phyloP scores from a whole-genome alignment of 2,113 vertebrate genomes.

The Vicugna pacos region DNA sequence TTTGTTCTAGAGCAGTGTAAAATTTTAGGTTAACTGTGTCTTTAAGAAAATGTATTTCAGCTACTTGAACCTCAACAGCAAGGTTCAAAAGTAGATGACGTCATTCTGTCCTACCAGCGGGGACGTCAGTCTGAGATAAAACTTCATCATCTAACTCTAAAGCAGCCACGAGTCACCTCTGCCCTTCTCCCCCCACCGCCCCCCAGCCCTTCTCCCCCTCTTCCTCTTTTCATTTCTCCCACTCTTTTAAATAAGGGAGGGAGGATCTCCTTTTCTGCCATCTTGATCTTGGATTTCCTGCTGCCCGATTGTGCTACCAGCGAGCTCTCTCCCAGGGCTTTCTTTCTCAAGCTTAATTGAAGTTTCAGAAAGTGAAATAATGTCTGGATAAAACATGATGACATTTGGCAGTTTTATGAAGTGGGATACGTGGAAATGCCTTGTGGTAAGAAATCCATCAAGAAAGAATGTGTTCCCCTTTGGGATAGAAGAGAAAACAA shows the following conservation, averaged over 20 bases:
- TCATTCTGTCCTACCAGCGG: not conserved
- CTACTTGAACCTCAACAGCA: not conserved
- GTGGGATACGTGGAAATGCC: constrained; percentile 42
- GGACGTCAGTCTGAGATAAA: not conserved
- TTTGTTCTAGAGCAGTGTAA: not conserved
- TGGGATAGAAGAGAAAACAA: constrained; percentile 47
- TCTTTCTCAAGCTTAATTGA: constrained; percentile 54
- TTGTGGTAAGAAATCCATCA: constrained; percentile 68
- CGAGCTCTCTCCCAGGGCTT: not conserved
- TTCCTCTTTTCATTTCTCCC: not conserved
- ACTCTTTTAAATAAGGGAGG: not conserved
- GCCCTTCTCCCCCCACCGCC: too few relatives aligned
- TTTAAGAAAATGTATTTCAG: not conserved
- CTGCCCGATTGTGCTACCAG: not conserved
- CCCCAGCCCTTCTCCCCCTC: not conserved
- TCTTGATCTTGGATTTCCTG: not conserved
- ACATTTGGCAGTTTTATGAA: constrained; percentile 70
- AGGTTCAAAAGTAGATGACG: not conserved
- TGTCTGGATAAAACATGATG: constrained; percentile 71
- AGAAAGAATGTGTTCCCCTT: constrained; percentile 62
- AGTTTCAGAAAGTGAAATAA: constrained; percentile 79
- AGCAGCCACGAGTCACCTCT: not conserved
- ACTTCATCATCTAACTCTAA: not conserved
- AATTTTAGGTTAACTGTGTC: not conserved
- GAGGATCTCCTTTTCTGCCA: not conserved